Percentiles rank a stretch among this genome's conserved stretches.
Conservation (phyloP, 2,113 vertebrate genomes). For the Nesoenas mayeri region DNA sequence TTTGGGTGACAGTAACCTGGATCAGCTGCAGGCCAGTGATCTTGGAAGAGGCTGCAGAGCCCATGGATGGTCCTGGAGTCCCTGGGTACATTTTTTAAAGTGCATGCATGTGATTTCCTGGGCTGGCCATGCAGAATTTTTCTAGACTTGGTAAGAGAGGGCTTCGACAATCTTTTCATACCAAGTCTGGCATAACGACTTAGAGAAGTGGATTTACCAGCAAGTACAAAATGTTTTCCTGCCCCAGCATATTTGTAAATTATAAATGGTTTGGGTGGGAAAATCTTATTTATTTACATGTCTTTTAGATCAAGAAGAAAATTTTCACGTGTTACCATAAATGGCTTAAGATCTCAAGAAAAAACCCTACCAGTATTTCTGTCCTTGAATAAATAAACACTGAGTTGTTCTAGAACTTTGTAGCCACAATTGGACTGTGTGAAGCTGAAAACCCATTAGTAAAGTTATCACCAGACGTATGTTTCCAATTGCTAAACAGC, state of each 20-base stretch:
- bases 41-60: neutral
- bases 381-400: neutral
- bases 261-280: neutral
- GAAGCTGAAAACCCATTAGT: slow-evolving; percentile 32
- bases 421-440: neutral
- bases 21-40: neutral
- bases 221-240: neutral
- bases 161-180: neutral
- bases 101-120: neutral
- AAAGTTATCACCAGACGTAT: slow-evolving; percentile 27
- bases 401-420: neutral
- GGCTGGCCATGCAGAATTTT: neutral
- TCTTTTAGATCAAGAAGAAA: neutral
- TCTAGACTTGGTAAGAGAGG: neutral
- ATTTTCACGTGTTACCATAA: neutral
- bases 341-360: neutral
- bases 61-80: rapidly evolving
- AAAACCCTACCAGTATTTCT: neutral
- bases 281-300: neutral
- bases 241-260: neutral
- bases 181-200: neutral
- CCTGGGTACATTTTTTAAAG: neutral
- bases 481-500: slow-evolving; percentile 40
- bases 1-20: neutral
- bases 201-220: neutral